phyloP scores from a whole-genome alignment of 2,888 invertebrate genomes.

The Helleia helle region DNA sequence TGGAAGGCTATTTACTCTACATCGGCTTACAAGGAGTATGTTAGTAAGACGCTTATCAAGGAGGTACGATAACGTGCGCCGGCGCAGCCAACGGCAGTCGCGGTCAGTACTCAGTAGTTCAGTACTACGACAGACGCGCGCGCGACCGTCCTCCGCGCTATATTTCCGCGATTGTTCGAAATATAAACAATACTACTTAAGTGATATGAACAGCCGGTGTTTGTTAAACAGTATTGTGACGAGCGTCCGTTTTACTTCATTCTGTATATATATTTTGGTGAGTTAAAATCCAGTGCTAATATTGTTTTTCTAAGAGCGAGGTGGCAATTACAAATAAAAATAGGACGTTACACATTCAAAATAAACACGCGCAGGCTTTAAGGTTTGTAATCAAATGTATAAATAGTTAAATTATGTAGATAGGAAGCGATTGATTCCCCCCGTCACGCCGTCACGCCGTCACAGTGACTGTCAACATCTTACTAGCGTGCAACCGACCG shows the following conservation, averaged over 20 bases:
- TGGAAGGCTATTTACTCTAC: neutral
- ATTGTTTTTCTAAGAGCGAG: conserved; percentile 1
- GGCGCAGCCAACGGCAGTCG: conserved; percentile 27
- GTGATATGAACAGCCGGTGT: conserved; percentile 49
- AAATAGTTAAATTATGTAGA: too few species aligned
- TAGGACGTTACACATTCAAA: neutral
- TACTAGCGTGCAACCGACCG: conserved; percentile 19
- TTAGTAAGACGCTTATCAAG: conserved; percentile 50
- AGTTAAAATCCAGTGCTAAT: neutral
- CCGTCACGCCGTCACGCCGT: too few species aligned
- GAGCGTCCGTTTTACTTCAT: conserved; percentile 38
- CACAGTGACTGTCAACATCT: neutral
- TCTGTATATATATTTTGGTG: conserved; percentile 23
- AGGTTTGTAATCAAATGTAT: too few species aligned
- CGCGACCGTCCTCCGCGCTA: conserved; percentile 31
- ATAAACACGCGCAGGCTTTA: too few species aligned
- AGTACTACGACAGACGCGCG: conserved; percentile 47
- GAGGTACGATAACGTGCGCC: conserved; percentile 56
- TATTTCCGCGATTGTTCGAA: conserved; percentile 30
- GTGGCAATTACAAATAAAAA: neutral
- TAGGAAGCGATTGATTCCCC: neutral
- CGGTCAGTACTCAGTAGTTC: too few species aligned
- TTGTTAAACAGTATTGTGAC: conserved; percentile 54
- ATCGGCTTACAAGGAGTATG: neutral
- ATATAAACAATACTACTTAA: conserved; percentile 42